phyloP scores from a whole-genome alignment of 2,888 invertebrate species.

The Drosophila atroscutellata region DNA sequence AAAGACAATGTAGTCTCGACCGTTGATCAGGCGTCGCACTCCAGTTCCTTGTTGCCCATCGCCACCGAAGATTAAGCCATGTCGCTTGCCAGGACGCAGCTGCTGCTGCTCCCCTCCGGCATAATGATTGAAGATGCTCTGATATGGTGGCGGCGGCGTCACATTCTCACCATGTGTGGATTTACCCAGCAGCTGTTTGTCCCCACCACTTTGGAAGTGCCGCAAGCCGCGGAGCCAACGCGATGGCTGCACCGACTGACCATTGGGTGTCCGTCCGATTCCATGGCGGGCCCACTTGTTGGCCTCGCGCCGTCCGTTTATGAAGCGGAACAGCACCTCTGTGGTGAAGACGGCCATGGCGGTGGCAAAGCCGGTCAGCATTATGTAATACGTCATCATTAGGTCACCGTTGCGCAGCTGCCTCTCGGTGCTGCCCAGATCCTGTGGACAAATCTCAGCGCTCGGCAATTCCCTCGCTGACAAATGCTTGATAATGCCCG shows the following conservation, averaged over 20 bases:
- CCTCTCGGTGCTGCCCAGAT: conserved; percentile 92
- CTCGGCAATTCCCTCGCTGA: conserved; percentile 88
- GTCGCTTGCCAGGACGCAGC: conserved; percentile 51
- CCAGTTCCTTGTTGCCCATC: conserved; percentile 65
- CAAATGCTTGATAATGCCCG: conserved; percentile 90
- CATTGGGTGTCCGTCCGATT: conserved; percentile 79
- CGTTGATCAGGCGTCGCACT: conserved; percentile 88
- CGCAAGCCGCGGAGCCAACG: conserved; percentile 68
- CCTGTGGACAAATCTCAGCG: conserved; percentile 92
- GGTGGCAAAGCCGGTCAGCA: conserved; percentile 89
- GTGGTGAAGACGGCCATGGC: conserved; percentile 88
- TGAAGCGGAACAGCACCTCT: conserved; percentile 86
- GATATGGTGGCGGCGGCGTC: conserved; percentile 89
- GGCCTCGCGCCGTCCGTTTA: conserved; percentile 73
- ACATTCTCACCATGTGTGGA: conserved; percentile 66
- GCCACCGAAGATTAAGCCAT: conserved; percentile 61
- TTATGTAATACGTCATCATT: conserved; percentile 91
- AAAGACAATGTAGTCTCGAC: conserved; percentile 90
- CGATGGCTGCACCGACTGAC: conserved; percentile 65
- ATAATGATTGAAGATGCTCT: conserved; percentile 83
- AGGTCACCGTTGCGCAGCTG: conserved; percentile 91
- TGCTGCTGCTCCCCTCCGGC: conserved; percentile 23
- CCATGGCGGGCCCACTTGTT: conserved; percentile 76
- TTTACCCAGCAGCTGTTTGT: conserved; percentile 55
- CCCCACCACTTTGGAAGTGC: conserved; percentile 48